Conservation (phyloP, 1,140 invertebrate species). For the Saccostrea echinata region DNA sequence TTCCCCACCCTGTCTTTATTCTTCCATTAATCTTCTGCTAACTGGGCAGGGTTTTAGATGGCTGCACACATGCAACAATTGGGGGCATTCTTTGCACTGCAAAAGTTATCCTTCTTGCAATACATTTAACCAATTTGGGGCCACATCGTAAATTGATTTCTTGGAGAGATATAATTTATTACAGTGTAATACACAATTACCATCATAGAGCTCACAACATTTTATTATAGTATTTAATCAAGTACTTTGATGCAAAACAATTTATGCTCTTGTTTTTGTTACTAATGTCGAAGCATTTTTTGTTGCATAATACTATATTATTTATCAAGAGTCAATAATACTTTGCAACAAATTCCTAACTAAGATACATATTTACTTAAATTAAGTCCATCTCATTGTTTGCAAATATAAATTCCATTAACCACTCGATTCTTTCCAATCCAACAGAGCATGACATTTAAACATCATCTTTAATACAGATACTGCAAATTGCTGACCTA, state of each 20-base stretch:
- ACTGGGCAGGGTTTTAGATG: not conserved
- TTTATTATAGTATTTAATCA: not conserved
- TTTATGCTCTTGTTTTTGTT: not conserved
- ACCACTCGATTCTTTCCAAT: not conserved
- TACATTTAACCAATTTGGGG: not conserved
- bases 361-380: not conserved
- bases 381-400: not conserved
- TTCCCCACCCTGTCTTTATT: not conserved
- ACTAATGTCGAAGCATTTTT: not conserved
- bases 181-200: not conserved
- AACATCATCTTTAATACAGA: not conserved
- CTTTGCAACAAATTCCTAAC: not conserved
- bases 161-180: not conserved
- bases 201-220: slow-evolving; percentile 4
- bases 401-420: slow-evolving; percentile 14
- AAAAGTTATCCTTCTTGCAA: slow-evolving; percentile 13
- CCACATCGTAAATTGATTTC: not conserved
- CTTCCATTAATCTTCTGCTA: not conserved
- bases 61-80: not conserved
- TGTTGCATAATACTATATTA: not conserved
- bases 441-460: not conserved
- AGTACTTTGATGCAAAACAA: not conserved
- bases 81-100: not conserved
- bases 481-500: not conserved
- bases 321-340: not conserved